Evolutionary conservation across 2,797 vertebrate genomes (phyloP).

Genomic region (Ctenopoma kingsleyae): DNA sequence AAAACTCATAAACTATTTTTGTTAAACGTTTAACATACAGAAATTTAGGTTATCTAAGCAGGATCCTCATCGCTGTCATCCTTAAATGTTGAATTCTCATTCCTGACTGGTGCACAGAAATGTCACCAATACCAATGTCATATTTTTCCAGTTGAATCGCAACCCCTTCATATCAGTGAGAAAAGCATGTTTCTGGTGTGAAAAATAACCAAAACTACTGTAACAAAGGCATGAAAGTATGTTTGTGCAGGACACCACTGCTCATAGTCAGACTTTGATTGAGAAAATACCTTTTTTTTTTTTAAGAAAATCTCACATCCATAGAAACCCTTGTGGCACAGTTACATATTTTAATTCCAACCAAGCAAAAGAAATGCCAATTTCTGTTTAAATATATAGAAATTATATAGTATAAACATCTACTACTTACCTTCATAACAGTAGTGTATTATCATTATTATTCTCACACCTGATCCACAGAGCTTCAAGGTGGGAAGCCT

Average conservation of each 20-base stretch:
- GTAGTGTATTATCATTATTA: constrained; percentile 1
- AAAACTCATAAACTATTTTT: no score
- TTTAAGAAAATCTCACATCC: neutral
- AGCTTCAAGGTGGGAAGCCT: constrained; percentile 22
- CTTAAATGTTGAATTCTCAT: neutral
- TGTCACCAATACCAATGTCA: neutral
- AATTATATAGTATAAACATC: neutral
- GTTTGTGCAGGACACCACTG: neutral
- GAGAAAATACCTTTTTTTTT: neutral
- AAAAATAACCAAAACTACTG: constrained; percentile 4
- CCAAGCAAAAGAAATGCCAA: neutral
- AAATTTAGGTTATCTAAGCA: neutral
- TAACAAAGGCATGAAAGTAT: neutral
- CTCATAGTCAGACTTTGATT: neutral
- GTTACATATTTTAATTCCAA: neutral
- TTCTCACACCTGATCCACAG: constrained; percentile 15
- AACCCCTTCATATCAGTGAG: neutral
- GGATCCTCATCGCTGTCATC: neutral
- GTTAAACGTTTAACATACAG: neutral
- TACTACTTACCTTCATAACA: constrained; percentile 29
- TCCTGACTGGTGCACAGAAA: neutral
- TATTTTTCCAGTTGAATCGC: neutral
- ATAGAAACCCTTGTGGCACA: neutral
- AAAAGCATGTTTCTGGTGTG: neutral
- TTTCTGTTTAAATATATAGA: no score